A percentile compares a stretch with the other conserved stretches of the same genome.
Evolutionary conservation across 1,140 invertebrate genomes (phyloP).

Genomic region (Trachelipus rathkii): DNA sequence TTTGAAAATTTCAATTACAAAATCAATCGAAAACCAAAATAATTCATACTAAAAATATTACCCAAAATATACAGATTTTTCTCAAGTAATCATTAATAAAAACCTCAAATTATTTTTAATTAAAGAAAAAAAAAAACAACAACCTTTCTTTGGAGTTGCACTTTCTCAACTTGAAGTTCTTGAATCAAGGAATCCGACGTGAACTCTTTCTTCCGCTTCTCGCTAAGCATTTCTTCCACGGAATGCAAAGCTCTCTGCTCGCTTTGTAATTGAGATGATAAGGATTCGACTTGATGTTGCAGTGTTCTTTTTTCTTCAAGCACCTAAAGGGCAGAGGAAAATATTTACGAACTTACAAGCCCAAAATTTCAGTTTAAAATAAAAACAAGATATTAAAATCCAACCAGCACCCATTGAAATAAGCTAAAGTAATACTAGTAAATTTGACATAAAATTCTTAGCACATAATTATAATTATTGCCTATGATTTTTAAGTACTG

Average conservation of each 20-base stretch:
- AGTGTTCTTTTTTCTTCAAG: slow-evolving; percentile 1
- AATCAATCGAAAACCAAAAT: too few species aligned
- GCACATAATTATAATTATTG: neutral
- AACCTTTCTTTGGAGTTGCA: neutral
- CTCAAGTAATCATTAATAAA: too few species aligned
- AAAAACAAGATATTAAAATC: too few species aligned
- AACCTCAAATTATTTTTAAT: too few species aligned
- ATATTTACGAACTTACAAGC: too few species aligned
- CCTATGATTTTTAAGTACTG: too few species aligned
- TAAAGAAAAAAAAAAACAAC: neutral
- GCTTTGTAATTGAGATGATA: neutral
- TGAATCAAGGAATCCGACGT: neutral
- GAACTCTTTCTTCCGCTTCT: neutral
- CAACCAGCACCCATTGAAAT: neutral
- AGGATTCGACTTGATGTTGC: neutral
- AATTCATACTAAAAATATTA: too few species aligned
- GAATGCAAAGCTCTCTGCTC: neutral
- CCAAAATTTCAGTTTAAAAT: too few species aligned
- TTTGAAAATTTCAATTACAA: too few species aligned
- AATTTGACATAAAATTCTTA: neutral
- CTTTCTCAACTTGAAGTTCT: neutral
- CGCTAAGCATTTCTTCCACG: neutral
- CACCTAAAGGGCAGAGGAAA: neutral
- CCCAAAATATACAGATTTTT: too few species aligned
- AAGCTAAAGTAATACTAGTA: neutral